Evolutionary conservation across 2,888 invertebrate species (phyloP).

Genomic region (Agrochola litura): DNA sequence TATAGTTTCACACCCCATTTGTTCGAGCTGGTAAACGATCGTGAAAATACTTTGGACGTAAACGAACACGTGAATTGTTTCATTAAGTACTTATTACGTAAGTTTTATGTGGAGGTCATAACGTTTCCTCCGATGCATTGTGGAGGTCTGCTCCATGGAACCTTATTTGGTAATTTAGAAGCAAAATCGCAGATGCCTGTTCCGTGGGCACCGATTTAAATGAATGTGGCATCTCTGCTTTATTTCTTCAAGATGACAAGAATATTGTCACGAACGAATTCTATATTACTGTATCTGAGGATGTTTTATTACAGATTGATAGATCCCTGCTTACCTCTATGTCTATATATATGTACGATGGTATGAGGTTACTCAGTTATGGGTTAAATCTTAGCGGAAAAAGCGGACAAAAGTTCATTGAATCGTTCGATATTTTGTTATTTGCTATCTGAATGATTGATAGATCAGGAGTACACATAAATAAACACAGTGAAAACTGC

Average conservation of each 20-base stretch:
- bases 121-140: not conserved
- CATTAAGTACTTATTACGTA: not conserved
- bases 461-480: constrained; percentile 33
- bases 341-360: not conserved
- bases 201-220: not conserved
- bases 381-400: constrained; percentile 5
- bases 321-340: not conserved
- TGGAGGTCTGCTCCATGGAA: not conserved
- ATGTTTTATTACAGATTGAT: not conserved
- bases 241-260: not conserved
- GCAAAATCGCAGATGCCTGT: not conserved
- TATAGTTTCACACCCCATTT: constrained; percentile 29
- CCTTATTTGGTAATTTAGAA: not conserved
- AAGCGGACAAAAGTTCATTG: constrained; percentile 39
- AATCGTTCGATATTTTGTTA: constrained; percentile 33
- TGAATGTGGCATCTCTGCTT: not conserved
- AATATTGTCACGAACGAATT: not conserved
- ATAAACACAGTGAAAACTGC: constrained; percentile 23
- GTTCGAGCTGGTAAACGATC: not conserved
- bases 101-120: not conserved
- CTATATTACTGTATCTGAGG: not conserved
- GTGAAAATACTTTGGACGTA: constrained; percentile 24
- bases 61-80: constrained; percentile 12
- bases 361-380: not conserved
- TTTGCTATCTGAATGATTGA: constrained; percentile 45